Conservation (phyloP, 2,797 vertebrate species). For the Benthosema pterotum region DNA sequence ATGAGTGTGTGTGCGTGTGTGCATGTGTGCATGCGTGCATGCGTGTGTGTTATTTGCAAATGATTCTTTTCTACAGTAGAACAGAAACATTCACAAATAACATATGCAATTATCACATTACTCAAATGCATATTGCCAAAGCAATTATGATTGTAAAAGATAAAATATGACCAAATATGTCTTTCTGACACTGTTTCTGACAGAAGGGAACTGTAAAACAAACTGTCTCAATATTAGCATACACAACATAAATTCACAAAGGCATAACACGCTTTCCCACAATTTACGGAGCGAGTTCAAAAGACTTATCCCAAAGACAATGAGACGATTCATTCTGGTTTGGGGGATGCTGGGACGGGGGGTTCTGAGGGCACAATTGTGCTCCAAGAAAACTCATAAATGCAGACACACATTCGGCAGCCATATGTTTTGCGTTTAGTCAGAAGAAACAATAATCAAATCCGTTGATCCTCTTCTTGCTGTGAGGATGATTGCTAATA, state of each 20-base stretch:
- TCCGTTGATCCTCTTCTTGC: conserved; percentile 76
- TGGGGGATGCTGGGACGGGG: conserved; percentile 62
- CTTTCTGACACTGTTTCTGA: conserved; percentile 10
- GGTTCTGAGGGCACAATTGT: conserved; percentile 67
- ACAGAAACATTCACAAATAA: too few relatives aligned
- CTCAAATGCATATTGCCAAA: conserved; percentile 34
- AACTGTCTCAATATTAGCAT: conserved; percentile 46
- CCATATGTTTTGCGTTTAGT: conserved; percentile 84
- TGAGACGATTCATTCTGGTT: conserved; percentile 77
- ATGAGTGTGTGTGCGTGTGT: not conserved
- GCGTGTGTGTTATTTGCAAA: too few relatives aligned
- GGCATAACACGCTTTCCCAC: conserved; percentile 54
- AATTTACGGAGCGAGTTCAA: conserved; percentile 72
- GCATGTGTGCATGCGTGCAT: too few relatives aligned
- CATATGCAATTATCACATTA: conserved; percentile 13
- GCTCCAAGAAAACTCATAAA: conserved; percentile 73
- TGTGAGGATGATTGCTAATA: conserved; percentile 80
- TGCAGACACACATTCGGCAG: conserved; percentile 67
- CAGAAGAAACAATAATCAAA: conserved; percentile 81
- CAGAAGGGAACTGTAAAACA: conserved; percentile 28
- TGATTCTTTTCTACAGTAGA: too few relatives aligned
- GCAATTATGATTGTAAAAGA: conserved; percentile 30
- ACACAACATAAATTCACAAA: conserved; percentile 55
- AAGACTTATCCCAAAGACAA: conserved; percentile 71
- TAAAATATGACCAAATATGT: conserved; percentile 30